Conservation (phyloP, 2,113 vertebrate species). For the Gobiocypris rarus region DNA sequence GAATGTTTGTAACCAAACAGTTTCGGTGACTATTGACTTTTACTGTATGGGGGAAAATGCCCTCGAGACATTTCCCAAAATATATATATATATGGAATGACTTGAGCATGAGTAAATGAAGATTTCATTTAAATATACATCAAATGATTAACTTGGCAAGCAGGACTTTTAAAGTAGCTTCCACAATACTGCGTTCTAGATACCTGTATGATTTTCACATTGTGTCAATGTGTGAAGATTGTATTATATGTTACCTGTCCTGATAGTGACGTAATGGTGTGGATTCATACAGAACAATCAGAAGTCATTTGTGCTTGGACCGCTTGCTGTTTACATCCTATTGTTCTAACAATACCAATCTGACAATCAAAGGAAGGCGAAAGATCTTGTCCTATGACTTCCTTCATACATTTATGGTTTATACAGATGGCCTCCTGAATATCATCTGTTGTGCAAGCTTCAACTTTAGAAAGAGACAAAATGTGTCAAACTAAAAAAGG, state of each 20-base stretch:
- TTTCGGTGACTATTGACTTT: background rate
- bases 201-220: background rate
- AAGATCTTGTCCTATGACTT: constrained; percentile 76
- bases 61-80: background rate
- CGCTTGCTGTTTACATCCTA: constrained; percentile 54
- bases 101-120: background rate
- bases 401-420: constrained; percentile 69
- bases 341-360: constrained; percentile 68
- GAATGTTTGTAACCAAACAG: background rate
- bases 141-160: background rate
- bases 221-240: background rate
- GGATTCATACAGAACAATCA: constrained; percentile 1
- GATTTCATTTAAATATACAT: background rate
- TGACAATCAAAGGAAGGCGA: constrained; percentile 81
- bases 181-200: background rate
- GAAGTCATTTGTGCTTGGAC: background rate
- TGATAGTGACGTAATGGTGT: constrained; percentile 21
- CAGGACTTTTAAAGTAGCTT: background rate
- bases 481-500: constrained; percentile 2
- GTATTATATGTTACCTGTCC: background rate
- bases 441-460: constrained; percentile 27
- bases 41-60: background rate
- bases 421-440: constrained; percentile 68
- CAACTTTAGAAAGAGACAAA: background rate
- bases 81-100: background rate